Percentiles rank a stretch among this genome's conserved stretches.
Conservation (phyloP, 2,888 invertebrate genomes). For the Spilosoma lubricipeda region DNA sequence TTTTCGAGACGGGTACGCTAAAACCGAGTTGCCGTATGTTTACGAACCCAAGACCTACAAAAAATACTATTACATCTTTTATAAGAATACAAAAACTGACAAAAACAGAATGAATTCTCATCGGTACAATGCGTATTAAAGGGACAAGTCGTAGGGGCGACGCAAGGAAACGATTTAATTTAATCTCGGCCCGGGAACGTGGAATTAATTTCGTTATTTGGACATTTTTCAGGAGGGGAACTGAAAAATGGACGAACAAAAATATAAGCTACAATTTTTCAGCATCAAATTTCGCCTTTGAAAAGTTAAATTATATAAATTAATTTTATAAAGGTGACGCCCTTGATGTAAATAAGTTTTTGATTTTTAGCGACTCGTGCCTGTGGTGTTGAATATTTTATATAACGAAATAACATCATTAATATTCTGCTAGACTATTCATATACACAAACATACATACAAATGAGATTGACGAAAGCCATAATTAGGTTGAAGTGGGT, state of each 20-base stretch:
- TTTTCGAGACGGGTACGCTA: not conserved
- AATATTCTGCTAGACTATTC: not conserved
- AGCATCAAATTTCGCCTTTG: conserved; percentile 48
- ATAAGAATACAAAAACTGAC: conserved; percentile 62
- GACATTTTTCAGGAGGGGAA: conserved; percentile 55
- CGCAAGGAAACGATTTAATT: conserved; percentile 67
- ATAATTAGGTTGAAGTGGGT: not conserved
- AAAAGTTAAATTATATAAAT: conserved; percentile 52
- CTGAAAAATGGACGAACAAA: conserved; percentile 53
- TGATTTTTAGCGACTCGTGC: conserved; percentile 36
- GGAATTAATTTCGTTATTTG: conserved; percentile 67
- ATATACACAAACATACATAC: not conserved
- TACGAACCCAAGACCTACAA: conserved; percentile 33
- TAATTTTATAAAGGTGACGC: conserved; percentile 27
- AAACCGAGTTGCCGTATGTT: conserved; percentile 29
- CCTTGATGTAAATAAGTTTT: conserved; percentile 37
- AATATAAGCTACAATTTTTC: conserved; percentile 56
- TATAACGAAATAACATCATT: not conserved
- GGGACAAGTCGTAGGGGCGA: conserved; percentile 51
- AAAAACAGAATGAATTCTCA: conserved; percentile 59
- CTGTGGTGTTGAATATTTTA: conserved; percentile 1
- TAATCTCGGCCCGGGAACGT: conserved; percentile 63
- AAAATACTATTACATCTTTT: conserved; percentile 61
- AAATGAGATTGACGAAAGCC: not conserved
- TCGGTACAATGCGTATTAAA: conserved; percentile 60